Evolutionary conservation across 1,140 invertebrate species (phyloP).

Genomic region (Hycleus phaleratus): DNA sequence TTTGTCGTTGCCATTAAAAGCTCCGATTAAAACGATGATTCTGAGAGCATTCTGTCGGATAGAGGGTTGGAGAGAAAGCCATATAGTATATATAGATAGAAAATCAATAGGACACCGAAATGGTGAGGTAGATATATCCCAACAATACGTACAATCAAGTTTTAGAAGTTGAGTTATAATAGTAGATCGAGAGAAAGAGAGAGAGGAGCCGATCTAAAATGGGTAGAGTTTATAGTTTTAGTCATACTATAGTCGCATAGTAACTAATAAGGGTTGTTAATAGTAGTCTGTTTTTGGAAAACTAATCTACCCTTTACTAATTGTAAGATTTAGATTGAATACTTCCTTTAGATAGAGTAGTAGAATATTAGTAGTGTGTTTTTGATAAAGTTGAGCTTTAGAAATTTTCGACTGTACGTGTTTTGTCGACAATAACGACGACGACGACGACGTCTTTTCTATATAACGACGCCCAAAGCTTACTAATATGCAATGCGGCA

Average conservation of each 20-base stretch:
- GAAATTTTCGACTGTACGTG: background rate
- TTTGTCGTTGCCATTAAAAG: constrained; percentile 14
- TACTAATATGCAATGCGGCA: constrained; percentile 15
- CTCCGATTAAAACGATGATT: constrained; percentile 14
- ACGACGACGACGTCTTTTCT: background rate
- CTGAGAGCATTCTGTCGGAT: background rate
- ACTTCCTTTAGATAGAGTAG: no score
- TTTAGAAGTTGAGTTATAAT: no score
- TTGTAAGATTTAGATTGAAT: no score
- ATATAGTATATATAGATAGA: constrained; percentile 7
- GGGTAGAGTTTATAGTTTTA: no score
- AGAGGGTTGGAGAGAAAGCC: constrained; percentile 6
- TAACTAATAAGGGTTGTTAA: no score
- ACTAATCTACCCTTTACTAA: no score
- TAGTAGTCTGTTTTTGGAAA: no score
- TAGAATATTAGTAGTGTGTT: no score
- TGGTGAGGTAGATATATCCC: background rate
- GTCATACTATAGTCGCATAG: no score
- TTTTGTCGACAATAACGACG: constrained; percentile 2
- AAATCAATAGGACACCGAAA: constrained; percentile 11
- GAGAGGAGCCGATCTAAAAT: background rate
- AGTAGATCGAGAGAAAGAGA: background rate
- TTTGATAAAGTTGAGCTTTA: no score
- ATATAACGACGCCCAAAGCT: constrained; percentile 3
- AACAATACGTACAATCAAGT: no score